phyloP scores from a whole-genome alignment of 2,888 invertebrate species.

The Agrilus mali region DNA sequence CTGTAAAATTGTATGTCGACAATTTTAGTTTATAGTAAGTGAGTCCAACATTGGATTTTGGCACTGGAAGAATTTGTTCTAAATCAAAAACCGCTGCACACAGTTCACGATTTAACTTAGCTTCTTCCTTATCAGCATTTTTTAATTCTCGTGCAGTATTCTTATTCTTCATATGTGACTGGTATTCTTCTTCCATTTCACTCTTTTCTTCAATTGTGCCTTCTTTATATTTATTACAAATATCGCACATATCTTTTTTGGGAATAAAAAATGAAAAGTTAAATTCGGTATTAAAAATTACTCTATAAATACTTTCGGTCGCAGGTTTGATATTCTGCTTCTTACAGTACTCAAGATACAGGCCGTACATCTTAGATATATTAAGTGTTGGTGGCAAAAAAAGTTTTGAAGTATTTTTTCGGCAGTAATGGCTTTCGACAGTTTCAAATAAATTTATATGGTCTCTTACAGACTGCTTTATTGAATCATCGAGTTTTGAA shows the following conservation, averaged over 20 bases:
- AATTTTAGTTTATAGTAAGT: conserved; percentile 16
- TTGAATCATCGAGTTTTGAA: conserved; percentile 9
- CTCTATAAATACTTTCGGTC: conserved; percentile 8
- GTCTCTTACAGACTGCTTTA: conserved; percentile 12
- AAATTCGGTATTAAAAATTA: conserved; percentile 17
- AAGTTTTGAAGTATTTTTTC: conserved; percentile 5
- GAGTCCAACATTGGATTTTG: conserved; percentile 16
- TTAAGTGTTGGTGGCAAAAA: conserved; percentile 9
- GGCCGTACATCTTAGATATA: conserved; percentile 9
- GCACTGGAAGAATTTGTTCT: conserved; percentile 16
- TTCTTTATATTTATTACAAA: conserved; percentile 9
- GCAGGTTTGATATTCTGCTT: conserved; percentile 8
- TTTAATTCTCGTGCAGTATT: conserved; percentile 15
- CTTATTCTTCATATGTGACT: conserved; percentile 15
- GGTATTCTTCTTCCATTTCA: conserved; percentile 9
- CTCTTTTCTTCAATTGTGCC: conserved; percentile 9
- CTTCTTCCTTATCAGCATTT: conserved; percentile 13
- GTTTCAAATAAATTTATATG: conserved; percentile 12
- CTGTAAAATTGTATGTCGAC: conserved; percentile 13
- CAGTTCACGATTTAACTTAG: conserved; percentile 4
- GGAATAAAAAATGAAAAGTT: conserved; percentile 18
- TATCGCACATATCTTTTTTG: conserved; percentile 15
- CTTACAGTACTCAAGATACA: conserved; percentile 9
- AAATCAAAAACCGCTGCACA: conserved; percentile 16
- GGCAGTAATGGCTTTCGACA: conserved; percentile 12